These are phyloP conservation scores for Cassiopea andromeda DNA, from an alignment of 30 jellyfish, hydroid and myxozoan species.

Conservation along the genomic window DNA sequence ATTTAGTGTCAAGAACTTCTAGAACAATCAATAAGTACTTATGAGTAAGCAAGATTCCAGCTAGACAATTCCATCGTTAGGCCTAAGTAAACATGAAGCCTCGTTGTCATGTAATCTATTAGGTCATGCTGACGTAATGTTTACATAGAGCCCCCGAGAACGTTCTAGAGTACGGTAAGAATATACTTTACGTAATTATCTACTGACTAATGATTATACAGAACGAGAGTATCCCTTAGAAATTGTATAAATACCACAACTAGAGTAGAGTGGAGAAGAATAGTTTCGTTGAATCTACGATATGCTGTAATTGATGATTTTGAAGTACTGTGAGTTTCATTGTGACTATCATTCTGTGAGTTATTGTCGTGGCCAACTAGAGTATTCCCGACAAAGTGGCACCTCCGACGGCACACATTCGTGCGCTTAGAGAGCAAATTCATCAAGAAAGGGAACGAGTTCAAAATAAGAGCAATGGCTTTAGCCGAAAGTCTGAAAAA, in stretches of 20 bases:
- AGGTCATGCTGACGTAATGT: slow-evolving; percentile 8
- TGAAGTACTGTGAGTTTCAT: slow-evolving; percentile 7
- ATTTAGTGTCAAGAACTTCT: slow-evolving; percentile 16
- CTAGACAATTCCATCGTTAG: slow-evolving; percentile 42
- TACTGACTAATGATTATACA: slow-evolving; percentile 5
- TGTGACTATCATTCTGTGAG: slow-evolving; percentile 28
- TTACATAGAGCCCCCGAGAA: slow-evolving; percentile 5
- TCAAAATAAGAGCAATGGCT: slow-evolving; percentile 3
- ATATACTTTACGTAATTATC: slow-evolving; percentile 7
- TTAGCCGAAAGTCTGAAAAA: slow-evolving; percentile 27
- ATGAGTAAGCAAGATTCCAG: not conserved
- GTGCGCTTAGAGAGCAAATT: not conserved
- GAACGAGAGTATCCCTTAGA: slow-evolving; percentile 22
- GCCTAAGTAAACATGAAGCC: slow-evolving; percentile 48
- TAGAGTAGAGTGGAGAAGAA: slow-evolving; percentile 18
- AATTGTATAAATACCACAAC: not conserved
- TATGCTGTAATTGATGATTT: slow-evolving; percentile 17
- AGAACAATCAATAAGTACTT: slow-evolving; percentile 6
- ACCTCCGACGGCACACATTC: not conserved
- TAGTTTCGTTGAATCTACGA: slow-evolving; percentile 11
- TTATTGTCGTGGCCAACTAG: slow-evolving; percentile 35
- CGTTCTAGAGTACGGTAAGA: slow-evolving; percentile 13
- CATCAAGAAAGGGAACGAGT: not conserved
- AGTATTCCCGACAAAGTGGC: slow-evolving; percentile 32
- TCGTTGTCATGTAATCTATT: slow-evolving; percentile 10